Evolutionary conservation across 2,113 vertebrate species (phyloP).

Genomic region (Oxygymnocypris stewartii): DNA sequence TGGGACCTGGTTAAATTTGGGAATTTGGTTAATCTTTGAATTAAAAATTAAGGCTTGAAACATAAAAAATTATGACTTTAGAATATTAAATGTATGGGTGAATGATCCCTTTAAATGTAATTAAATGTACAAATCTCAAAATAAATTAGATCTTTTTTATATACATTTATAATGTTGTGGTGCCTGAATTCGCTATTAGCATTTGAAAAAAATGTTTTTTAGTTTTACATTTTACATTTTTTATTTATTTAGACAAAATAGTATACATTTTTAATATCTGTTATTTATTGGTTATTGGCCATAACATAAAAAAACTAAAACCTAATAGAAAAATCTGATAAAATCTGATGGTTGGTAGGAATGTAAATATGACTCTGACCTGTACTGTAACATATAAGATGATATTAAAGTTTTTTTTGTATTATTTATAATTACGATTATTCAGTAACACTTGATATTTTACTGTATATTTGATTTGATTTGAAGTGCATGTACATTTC

Average conservation of each 20-base stretch:
- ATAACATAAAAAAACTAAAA: not conserved
- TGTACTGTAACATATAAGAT: not conserved
- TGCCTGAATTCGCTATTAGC: not conserved
- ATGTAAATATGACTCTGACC: not conserved
- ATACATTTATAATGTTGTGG: not conserved
- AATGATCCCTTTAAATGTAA: not conserved
- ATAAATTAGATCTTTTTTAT: not conserved
- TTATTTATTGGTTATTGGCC: not conserved
- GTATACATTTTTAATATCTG: not conserved
- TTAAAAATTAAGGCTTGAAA: no score
- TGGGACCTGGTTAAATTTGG: no score
- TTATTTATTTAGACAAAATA: not conserved
- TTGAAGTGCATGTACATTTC: not conserved
- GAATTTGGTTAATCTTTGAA: no score
- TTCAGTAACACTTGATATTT: not conserved
- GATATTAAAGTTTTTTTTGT: no score
- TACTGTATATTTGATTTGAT: not conserved
- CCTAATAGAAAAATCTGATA: not conserved
- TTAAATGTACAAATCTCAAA: not conserved
- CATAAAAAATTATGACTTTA: no score
- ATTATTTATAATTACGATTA: not conserved
- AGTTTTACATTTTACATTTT: not conserved
- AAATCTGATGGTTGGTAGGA: not conserved
- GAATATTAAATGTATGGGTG: not conserved
- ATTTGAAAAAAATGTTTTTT: not conserved